Evolutionary conservation across 1,140 invertebrate species (phyloP).

Genomic region (Heliconius himera): DNA sequence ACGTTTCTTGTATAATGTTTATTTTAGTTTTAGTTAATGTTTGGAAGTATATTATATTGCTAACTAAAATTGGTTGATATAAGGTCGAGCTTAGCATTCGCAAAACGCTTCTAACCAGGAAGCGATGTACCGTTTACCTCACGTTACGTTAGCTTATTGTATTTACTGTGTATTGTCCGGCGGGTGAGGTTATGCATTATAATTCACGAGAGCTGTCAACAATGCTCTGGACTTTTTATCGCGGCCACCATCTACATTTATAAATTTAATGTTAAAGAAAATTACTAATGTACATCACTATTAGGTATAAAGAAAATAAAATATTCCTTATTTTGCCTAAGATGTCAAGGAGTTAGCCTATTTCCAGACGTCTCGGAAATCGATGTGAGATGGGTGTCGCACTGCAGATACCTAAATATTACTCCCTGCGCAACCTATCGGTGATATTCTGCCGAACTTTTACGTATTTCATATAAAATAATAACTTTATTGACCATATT

Average conservation of each 20-base stretch:
- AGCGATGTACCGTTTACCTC: slow-evolving; percentile 67
- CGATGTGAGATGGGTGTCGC: slow-evolving; percentile 73
- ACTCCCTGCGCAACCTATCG: slow-evolving; percentile 45
- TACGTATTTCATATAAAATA: slow-evolving; percentile 48
- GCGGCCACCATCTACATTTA: slow-evolving; percentile 20
- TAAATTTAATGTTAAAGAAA: slow-evolving; percentile 1
- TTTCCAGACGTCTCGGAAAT: slow-evolving; percentile 61
- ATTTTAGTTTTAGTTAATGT: too few species aligned
- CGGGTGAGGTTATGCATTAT: slow-evolving; percentile 57
- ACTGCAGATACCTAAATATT: slow-evolving; percentile 70
- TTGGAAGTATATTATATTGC: not conserved
- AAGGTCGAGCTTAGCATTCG: slow-evolving; percentile 59
- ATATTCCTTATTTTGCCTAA: slow-evolving; percentile 16
- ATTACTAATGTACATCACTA: not conserved
- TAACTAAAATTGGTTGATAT: not conserved
- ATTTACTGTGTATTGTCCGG: slow-evolving; percentile 62
- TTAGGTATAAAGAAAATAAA: not conserved
- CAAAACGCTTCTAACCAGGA: slow-evolving; percentile 54
- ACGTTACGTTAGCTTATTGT: slow-evolving; percentile 70
- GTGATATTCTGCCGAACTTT: slow-evolving; percentile 58
- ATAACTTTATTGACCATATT: slow-evolving; percentile 27
- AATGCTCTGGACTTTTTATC: slow-evolving; percentile 15
- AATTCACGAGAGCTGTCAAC: slow-evolving; percentile 43
- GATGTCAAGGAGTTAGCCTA: slow-evolving; percentile 41
- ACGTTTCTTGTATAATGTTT: not conserved